Base-by-base conservation (phyloP, 2,797 vertebrate species). In the Ceryle rudis region DNA sequence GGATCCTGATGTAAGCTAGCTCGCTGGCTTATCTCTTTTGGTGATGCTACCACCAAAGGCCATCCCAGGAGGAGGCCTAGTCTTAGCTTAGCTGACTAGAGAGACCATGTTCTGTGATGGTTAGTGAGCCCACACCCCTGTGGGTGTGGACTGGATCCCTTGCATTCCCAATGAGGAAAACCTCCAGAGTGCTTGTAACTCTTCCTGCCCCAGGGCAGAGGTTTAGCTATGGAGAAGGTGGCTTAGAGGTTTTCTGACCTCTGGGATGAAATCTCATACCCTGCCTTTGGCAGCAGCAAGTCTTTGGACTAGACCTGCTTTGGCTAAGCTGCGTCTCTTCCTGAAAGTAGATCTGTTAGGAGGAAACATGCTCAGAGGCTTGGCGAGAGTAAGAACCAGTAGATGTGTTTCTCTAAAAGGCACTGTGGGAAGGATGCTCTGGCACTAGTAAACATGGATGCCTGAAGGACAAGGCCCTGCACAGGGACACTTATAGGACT, bases 31-130 rank as follows among this genome's bases (percentile, higher is more conserved):
- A 5, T 23, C 51, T 44, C 67, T 62, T 42, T 58, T 42, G 52
- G 52, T 33, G 20, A 31, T 52, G 35, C 72, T 61, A 16, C 54
- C 82, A 44, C 52, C 52, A 74, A 25, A 67, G 47, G 49, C 62
- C 8, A 2, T 14, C 28, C 71, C 20, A 61, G 42, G 72, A 77
- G 58, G 25, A 81, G 19, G 22, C 28, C 42, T 71, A 26, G 47
- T 14, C 51, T 77, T n/a, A 47, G 41, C 21, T 41, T 6, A 72
- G 20, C 60, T 82, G 54, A n/a, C 11, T 8, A 28, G 46, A 19
- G 18, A 19, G 18, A 31, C 19, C 44, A 7, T 0, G 0, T 25
- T 55, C 2, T 5, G 6, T 26, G 60, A 11, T 47, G 42, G 35
- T 16, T 19, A 20, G n/a, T 9, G 35, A 93, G 52, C 55, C 74